Percentiles rank a stretch among this genome's conserved stretches.
Evolutionary conservation across 2,888 invertebrate genomes (phyloP).

Genomic region (Sphinx pinastri): DNA sequence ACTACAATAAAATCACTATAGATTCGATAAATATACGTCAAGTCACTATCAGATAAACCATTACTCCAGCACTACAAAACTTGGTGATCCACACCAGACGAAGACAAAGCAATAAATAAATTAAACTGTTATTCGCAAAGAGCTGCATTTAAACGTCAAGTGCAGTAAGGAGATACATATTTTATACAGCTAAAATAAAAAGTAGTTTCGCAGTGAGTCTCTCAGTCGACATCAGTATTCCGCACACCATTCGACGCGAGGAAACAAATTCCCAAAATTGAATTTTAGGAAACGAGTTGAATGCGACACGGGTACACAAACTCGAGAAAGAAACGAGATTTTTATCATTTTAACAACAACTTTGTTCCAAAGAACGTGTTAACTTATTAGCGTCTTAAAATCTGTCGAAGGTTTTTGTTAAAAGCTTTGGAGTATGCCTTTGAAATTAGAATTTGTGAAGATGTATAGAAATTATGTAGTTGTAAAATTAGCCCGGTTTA

Average conservation of each 20-base stretch:
- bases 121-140: slow-evolving; percentile 16
- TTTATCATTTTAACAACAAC: slow-evolving; percentile 77
- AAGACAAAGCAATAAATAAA: slow-evolving; percentile 21
- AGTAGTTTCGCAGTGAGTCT: slow-evolving; percentile 53
- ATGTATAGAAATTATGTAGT: too few relatives aligned
- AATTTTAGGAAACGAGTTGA: slow-evolving; percentile 84
- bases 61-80: neutral
- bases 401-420: neutral
- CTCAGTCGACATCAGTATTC: slow-evolving; percentile 76
- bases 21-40: too few relatives aligned
- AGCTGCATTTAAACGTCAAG: slow-evolving; percentile 47
- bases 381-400: slow-evolving; percentile 14
- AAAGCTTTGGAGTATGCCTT: neutral
- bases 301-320: slow-evolving; percentile 81
- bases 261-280: slow-evolving; percentile 84
- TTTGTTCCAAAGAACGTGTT: slow-evolving; percentile 43
- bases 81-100: slow-evolving; percentile 3
- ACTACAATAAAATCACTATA: too few relatives aligned
- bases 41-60: neutral
- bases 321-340: slow-evolving; percentile 77
- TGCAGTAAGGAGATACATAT: slow-evolving; percentile 55
- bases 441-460: neutral
- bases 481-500: too few relatives aligned
- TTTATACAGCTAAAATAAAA: slow-evolving; percentile 66
- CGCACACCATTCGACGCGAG: slow-evolving; percentile 72